Evolutionary conservation across 2,888 invertebrate species (phyloP), one percentile per base, ranked within the genome.

Genomic region (Aricia artaxerxes): DNA sequence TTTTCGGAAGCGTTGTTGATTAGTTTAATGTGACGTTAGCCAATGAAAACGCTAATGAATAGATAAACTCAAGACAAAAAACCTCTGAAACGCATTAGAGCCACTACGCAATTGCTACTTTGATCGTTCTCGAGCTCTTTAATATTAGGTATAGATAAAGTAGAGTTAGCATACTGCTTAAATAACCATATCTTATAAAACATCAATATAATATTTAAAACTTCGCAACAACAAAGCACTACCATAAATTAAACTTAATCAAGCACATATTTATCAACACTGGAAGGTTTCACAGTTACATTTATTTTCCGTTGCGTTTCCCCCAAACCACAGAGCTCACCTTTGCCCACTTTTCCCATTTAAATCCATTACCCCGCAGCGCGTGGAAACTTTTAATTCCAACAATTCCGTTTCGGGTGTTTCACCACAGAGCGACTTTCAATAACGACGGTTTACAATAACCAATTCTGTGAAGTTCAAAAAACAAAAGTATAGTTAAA

Each of bases 311-410:
- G 1, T 69, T 69, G 69, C 69, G 13, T 69, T 69, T 35, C 16
- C 69, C 69, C 24, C 35, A 69, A 69, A 69, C 69, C 35, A 7
- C 69, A 69, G 35, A 69, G 69, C 13, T 69, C 69, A 69, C 35
- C 69, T 35, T 69, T 69, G 13, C 69, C 38, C 69, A 69, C 69
- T 69, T 69, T 69, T 69, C 35, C 69, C 35, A 69, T 69, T 69
- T 69, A 35, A 69, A 69, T 69, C 69, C 69, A 69, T 69, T 69
- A 69, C 35, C 69, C 69, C 69, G 35, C 69, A 69, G 69, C 69
- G 69, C 69, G 69, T 38, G 69, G 35, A 38, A 69, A 69, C 69
- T 69, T 69, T 69, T 69, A 69, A 69, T 69, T 69, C 13, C 35
- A 69, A 69, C 69, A 11, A 69, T 38, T 35, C 69, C 69, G 35